These are phyloP conservation scores for Danio tinwini DNA, from an alignment of 2,797 vertebrate genomes.

Conservation along the genomic window DNA sequence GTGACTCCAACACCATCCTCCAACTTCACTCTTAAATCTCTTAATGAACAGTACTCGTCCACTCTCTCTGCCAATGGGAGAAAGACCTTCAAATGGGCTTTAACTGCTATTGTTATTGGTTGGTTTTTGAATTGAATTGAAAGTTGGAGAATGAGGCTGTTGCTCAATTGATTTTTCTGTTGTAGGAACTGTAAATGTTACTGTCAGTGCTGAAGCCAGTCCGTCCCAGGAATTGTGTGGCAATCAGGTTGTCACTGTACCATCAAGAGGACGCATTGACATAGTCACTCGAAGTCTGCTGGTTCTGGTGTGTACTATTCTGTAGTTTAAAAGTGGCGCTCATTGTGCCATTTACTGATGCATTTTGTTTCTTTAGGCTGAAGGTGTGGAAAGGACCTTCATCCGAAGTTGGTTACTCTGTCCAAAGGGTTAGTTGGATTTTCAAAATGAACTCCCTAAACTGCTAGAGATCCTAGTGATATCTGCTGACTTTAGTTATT, in stretches of 20 bases:
- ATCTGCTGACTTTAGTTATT: background rate
- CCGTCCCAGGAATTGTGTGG: constrained; percentile 69
- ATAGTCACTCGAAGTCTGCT: constrained; percentile 67
- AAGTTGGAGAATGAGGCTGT: no score
- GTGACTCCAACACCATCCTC: background rate
- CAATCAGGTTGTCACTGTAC: constrained; percentile 68
- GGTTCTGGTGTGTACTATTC: constrained; percentile 63
- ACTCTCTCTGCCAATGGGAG: constrained; percentile 21
- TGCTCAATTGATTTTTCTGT: background rate
- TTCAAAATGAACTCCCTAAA: no score
- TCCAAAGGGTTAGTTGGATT: constrained; percentile 75
- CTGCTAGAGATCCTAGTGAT: background rate
- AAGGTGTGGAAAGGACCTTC: constrained; percentile 67
- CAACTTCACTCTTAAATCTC: background rate
- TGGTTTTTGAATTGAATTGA: no score
- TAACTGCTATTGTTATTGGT: constrained; percentile 1
- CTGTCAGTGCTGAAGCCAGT: background rate
- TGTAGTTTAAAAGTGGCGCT: no score
- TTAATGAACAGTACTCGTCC: background rate
- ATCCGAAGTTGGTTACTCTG: constrained; percentile 73
- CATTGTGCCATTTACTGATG: background rate
- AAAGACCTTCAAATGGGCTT: constrained; percentile 1
- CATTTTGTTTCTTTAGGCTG: constrained; percentile 63
- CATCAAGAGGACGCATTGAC: constrained; percentile 74
- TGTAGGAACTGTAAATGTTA: background rate